Percentiles rank a stretch among this genome's conserved stretches.
phyloP scores from a whole-genome alignment of 2,113 vertebrate species.

The Okapia johnstoni region DNA sequence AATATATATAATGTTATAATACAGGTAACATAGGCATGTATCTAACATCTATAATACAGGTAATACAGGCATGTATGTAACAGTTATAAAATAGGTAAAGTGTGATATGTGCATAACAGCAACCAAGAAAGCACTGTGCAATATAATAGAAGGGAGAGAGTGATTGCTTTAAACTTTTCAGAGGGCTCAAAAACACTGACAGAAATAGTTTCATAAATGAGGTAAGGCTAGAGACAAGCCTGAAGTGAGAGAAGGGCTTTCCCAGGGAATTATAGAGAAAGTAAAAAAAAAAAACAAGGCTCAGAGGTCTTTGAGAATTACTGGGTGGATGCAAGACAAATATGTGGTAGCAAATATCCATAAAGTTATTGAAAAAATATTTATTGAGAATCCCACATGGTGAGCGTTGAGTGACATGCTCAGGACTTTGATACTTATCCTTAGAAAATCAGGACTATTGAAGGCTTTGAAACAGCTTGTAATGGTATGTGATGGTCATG shows the following conservation, averaged over 20 bases:
- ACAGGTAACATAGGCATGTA: accelerated
- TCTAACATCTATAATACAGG: neutral
- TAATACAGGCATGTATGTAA: neutral
- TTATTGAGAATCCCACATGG: too few species aligned
- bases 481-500: neutral
- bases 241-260: neutral
- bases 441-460: neutral
- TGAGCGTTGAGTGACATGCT: neutral
- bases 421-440: neutral
- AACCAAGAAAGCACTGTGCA: neutral
- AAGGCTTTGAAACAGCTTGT: neutral
- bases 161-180: neutral
- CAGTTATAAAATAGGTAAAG: neutral
- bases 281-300: neutral
- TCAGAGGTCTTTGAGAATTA: neutral
- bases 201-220: neutral
- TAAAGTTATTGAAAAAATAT: neutral
- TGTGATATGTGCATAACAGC: accelerated
- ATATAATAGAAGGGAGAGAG: neutral
- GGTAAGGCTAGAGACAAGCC: neutral
- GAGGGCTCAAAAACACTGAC: neutral
- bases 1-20: neutral
- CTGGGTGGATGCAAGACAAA: neutral
- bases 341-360: neutral
- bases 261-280: neutral